These are phyloP conservation scores for Choristoneura rosaceana DNA, from an alignment of 2,888 invertebrate genomes.

Conservation along the genomic window DNA sequence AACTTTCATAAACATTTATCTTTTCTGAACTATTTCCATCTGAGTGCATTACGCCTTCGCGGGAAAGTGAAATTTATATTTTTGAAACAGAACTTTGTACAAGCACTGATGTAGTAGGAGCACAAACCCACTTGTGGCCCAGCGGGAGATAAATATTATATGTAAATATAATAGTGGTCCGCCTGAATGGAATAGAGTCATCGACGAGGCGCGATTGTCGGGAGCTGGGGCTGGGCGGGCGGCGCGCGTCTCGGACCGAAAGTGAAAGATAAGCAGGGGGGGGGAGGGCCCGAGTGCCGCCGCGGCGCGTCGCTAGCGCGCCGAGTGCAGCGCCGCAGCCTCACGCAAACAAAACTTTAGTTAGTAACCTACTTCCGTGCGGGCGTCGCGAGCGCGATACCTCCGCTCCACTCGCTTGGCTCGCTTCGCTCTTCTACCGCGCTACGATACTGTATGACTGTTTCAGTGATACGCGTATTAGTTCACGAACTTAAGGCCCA, in stretches of 20 bases:
- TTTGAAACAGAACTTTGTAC: not conserved
- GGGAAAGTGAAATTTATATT: too few species aligned
- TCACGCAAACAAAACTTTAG: slow-evolving; percentile 86
- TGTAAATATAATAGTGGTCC: slow-evolving; percentile 49
- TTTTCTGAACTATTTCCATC: too few species aligned
- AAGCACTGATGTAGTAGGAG: not conserved
- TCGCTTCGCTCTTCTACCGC: slow-evolving; percentile 52
- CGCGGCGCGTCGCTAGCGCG: slow-evolving; percentile 65
- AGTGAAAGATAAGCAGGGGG: slow-evolving; percentile 75
- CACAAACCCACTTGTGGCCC: not conserved
- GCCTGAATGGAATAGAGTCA: slow-evolving; percentile 45
- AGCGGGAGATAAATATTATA: slow-evolving; percentile 42
- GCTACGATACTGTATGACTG: slow-evolving; percentile 62
- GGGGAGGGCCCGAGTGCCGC: slow-evolving; percentile 53
- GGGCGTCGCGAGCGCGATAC: slow-evolving; percentile 77
- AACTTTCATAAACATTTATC: too few species aligned
- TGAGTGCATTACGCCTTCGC: too few species aligned
- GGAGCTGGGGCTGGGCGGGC: slow-evolving; percentile 6
- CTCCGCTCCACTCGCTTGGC: slow-evolving; percentile 55
- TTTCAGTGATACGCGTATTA: slow-evolving; percentile 75
- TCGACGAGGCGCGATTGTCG: not conserved
- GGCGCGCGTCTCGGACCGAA: slow-evolving; percentile 62
- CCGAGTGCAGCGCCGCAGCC: slow-evolving; percentile 81
- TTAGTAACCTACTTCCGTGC: slow-evolving; percentile 86
- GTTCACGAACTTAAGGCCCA: slow-evolving; percentile 60